Base-by-base conservation (phyloP, 2,113 vertebrate genomes). In the Nyctereutes procyonoides region DNA sequence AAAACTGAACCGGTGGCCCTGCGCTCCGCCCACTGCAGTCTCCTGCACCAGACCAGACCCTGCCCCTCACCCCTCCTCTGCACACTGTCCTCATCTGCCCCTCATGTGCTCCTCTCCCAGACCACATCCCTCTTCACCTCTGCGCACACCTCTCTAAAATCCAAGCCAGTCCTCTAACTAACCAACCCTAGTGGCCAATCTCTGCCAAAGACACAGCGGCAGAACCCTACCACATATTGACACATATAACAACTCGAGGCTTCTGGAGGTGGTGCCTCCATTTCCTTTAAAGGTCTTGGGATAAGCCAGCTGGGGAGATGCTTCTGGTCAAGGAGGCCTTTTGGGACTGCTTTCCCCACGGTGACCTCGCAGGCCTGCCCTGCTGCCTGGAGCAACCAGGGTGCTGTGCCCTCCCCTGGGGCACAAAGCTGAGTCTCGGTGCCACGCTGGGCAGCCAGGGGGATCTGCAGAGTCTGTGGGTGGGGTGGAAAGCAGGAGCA, bases 1-100 rank as follows among this genome's bases (percentile, higher is more conserved):
- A 60, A 86, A 87, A 89, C 43, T 80, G 63, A 43, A 58, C 60
- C 74, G 38, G 13, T 30, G 16, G n/a, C 15, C 19, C 0, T 32
- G 17, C 1, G 0, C 15, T 3, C n/a, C 12, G 12, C 77, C 26
- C 19, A 19, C 28, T 0, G 0, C 69, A 17, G 5, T 26, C 11
- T 69, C 63, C 87, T 16, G 26, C 26, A 56, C 5, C 32, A 0
- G 26, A 10, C 76, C 0, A 1, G 15, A 6, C 11, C 17, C 5
- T 6, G 43, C 10, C 3, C 1, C 30, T 35, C 14, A 12, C 28
- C 63, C 28, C 92, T 87, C 55, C 60, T 60, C 63, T 19, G 14
- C 0, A 4, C 16, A 26, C 17, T 12, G 24, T 76, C 71, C 56
- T 74, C 56, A 17, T 63, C 71, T 38, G 69, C 19, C 81, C 56